These are phyloP conservation scores for Ditylenchus dipsaci DNA, from an alignment of 1,140 invertebrate species.

Conservation along the genomic window DNA sequence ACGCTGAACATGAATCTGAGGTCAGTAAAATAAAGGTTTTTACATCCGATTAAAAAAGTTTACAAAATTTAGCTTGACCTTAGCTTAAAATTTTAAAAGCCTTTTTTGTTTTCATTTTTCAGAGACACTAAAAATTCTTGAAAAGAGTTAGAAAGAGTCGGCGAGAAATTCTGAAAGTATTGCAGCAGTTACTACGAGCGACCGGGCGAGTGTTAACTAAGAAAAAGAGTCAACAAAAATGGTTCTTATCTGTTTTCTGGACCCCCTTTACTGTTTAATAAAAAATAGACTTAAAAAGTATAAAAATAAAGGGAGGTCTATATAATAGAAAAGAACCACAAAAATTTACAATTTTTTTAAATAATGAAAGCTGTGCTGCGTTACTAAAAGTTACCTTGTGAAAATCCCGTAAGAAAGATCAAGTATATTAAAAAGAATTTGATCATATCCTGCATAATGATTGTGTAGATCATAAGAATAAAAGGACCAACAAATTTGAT, in stretches of 20 bases:
- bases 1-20: no score
- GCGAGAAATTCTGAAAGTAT: no score
- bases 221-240: no score
- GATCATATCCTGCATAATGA: conserved; percentile 76
- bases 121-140: no score
- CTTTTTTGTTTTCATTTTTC: no score
- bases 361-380: neutral
- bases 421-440: conserved; percentile 91
- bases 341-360: neutral
- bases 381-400: conserved; percentile 69
- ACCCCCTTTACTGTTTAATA: neutral
- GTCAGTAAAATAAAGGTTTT: no score
- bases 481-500: conserved; percentile 96
- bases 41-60: no score
- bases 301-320: neutral
- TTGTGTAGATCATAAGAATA: conserved; percentile 88
- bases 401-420: conserved; percentile 94
- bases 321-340: neutral
- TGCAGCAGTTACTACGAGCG: no score
- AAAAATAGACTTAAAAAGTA: neutral
- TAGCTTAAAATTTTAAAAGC: no score
- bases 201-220: no score
- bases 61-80: no score
- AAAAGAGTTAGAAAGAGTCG: no score
- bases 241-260: neutral